Conservation (phyloP, 2,113 vertebrate genomes). For the Pholis gunnellus region DNA sequence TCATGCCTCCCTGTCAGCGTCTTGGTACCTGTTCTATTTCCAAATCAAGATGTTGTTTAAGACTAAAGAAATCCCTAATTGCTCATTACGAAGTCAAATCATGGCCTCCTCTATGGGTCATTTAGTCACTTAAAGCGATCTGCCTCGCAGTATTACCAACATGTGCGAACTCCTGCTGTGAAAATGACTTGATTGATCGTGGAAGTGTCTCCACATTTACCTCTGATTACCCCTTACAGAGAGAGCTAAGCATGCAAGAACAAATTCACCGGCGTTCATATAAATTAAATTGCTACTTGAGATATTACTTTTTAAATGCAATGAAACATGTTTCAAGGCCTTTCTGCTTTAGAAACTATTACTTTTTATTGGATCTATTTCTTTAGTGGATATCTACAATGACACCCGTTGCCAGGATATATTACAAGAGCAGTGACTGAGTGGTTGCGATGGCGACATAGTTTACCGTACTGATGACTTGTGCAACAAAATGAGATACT, state of each 20-base stretch:
- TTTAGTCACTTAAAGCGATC: slow-evolving; percentile 59
- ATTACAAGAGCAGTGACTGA: neutral
- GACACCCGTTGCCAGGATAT: neutral
- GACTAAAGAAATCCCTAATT: slow-evolving; percentile 46
- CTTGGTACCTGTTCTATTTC: slow-evolving; percentile 1
- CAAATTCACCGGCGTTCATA: slow-evolving; percentile 7
- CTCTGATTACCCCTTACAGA: slow-evolving; percentile 46
- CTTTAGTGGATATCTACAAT: neutral
- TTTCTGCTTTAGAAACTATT: neutral
- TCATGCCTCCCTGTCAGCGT: neutral
- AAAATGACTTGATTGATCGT: slow-evolving; percentile 62
- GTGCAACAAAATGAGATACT: neutral
- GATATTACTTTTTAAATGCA: neutral
- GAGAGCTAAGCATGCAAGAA: slow-evolving; percentile 9
- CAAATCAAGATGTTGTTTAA: slow-evolving; percentile 43
- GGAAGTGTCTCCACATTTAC: slow-evolving; percentile 45
- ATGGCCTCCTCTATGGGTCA: slow-evolving; percentile 53
- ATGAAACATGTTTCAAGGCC: neutral
- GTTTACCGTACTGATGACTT: no score
- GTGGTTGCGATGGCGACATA: neutral
- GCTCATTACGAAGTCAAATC: slow-evolving; percentile 67
- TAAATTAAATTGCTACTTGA: neutral
- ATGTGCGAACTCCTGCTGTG: slow-evolving; percentile 47
- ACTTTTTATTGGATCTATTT: neutral
- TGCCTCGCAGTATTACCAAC: slow-evolving; percentile 25